These are phyloP conservation scores for Aurelia sp. DNA, from an alignment of 30 jellyfish, hydroid and myxozoan genomes.

Conservation along the genomic window DNA sequence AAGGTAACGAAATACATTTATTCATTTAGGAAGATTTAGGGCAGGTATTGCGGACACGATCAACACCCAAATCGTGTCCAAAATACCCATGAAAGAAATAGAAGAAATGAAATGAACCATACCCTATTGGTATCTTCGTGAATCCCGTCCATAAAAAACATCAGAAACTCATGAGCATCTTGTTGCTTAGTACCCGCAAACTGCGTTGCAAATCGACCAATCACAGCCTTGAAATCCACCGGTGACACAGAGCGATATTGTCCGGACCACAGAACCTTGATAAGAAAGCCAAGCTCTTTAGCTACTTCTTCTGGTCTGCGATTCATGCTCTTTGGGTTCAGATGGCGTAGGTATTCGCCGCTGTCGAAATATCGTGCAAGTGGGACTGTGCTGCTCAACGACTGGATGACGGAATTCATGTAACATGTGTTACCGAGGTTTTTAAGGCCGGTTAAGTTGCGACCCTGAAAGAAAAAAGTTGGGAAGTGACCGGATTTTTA, in stretches of 20 bases:
- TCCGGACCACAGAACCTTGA: conserved; percentile 93
- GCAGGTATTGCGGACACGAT: too few relatives aligned
- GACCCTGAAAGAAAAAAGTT: conserved; percentile 73
- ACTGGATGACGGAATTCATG: conserved; percentile 94
- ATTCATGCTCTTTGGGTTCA: conserved; percentile 72
- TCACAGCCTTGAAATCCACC: conserved; percentile 77
- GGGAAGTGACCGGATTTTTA: too few relatives aligned
- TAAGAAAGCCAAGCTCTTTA: conserved; percentile 85
- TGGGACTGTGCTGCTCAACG: conserved; percentile 81
- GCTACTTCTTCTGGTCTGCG: conserved; percentile 90
- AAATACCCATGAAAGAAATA: not conserved
- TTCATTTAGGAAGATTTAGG: too few relatives aligned
- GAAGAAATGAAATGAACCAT: not conserved
- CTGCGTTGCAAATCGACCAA: conserved; percentile 85
- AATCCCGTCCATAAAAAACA: conserved; percentile 91
- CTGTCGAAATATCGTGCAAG: conserved; percentile 66
- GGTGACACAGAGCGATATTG: conserved; percentile 98
- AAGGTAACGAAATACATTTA: too few relatives aligned
- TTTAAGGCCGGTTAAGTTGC: conserved; percentile 87
- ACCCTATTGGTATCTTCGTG: conserved; percentile 94
- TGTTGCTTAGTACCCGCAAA: conserved; percentile 83
- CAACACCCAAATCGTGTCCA: too few relatives aligned
- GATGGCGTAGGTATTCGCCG: conserved; percentile 65
- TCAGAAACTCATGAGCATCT: conserved; percentile 92
- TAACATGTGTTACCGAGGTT: conserved; percentile 97